Conservation (phyloP, 2,797 vertebrate genomes). For the Decapterus maruadsi region DNA sequence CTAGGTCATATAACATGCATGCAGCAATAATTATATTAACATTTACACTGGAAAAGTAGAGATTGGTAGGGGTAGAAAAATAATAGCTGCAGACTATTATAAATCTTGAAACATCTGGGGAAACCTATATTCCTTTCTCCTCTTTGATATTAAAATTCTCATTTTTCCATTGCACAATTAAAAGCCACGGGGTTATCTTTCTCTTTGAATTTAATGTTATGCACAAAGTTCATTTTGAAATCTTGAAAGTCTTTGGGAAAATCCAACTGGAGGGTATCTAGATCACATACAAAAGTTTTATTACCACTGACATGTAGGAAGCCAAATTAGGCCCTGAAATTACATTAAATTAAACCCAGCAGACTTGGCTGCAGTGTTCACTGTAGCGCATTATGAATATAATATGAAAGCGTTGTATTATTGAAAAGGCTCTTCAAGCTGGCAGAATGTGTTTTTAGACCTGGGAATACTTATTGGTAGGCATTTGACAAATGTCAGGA, state of each 20-base stretch:
- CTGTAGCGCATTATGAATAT: constrained; percentile 78
- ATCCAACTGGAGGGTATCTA: constrained; percentile 62
- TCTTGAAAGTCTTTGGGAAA: constrained; percentile 69
- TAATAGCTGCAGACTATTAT: constrained; percentile 26
- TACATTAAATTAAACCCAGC: constrained; percentile 80
- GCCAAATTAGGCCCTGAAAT: constrained; percentile 78
- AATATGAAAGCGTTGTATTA: constrained; percentile 81
- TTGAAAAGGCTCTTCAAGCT: constrained; percentile 71
- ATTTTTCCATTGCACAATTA: constrained; percentile 60
- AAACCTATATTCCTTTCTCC: constrained; percentile 15
- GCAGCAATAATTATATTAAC: neutral
- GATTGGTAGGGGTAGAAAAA: neutral
- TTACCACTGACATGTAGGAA: constrained; percentile 71
- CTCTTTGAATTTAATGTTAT: constrained; percentile 67
- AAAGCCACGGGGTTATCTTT: constrained; percentile 52
- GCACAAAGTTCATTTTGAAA: constrained; percentile 62
- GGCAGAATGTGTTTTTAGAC: constrained; percentile 55
- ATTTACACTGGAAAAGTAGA: constrained; percentile 4
- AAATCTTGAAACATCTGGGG: constrained; percentile 21
- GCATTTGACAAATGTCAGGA: constrained; percentile 33
- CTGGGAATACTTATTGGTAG: constrained; percentile 43
- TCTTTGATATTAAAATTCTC: constrained; percentile 43
- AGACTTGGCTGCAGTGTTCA: constrained; percentile 75
- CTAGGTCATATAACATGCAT: no score
- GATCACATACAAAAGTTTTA: constrained; percentile 79